phyloP scores from a whole-genome alignment of 2,888 invertebrate species.

The Brenthis hecate region DNA sequence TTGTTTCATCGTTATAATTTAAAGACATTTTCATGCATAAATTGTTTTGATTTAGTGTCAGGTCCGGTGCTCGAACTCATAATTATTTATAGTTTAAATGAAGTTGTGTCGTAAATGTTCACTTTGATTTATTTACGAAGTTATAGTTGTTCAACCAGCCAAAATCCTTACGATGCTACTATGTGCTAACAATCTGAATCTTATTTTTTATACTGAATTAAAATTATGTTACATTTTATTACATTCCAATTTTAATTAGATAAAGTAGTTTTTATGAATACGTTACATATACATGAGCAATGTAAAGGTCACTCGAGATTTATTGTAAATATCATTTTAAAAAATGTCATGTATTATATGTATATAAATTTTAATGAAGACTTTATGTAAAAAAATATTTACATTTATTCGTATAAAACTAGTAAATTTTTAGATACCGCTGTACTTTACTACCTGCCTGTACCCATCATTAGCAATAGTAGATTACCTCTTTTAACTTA shows the following conservation, averaged over 20 bases:
- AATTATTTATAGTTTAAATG: slow-evolving; percentile 72
- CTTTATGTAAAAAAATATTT: no score
- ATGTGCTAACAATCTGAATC: slow-evolving; percentile 19
- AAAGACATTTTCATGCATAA: slow-evolving; percentile 58
- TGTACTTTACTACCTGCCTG: no score
- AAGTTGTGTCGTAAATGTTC: slow-evolving; percentile 65
- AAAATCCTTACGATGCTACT: slow-evolving; percentile 26
- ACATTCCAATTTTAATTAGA: background rate
- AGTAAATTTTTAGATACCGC: no score
- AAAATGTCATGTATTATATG: no score
- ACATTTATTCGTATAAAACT: no score
- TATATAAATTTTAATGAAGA: no score
- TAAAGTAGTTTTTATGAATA: background rate
- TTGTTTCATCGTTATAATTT: slow-evolving; percentile 52
- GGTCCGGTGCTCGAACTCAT: slow-evolving; percentile 52
- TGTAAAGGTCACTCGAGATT: no score
- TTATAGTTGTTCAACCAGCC: slow-evolving; percentile 35
- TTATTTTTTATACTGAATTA: slow-evolving; percentile 8
- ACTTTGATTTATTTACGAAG: slow-evolving; percentile 60
- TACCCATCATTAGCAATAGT: no score
- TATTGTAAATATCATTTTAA: no score
- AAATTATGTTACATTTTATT: background rate
- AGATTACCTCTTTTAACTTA: no score
- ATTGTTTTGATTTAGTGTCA: slow-evolving; percentile 63
- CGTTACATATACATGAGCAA: no score